Conservation (phyloP, 2,113 vertebrate species). For the Bambusicola thoracicus region DNA sequence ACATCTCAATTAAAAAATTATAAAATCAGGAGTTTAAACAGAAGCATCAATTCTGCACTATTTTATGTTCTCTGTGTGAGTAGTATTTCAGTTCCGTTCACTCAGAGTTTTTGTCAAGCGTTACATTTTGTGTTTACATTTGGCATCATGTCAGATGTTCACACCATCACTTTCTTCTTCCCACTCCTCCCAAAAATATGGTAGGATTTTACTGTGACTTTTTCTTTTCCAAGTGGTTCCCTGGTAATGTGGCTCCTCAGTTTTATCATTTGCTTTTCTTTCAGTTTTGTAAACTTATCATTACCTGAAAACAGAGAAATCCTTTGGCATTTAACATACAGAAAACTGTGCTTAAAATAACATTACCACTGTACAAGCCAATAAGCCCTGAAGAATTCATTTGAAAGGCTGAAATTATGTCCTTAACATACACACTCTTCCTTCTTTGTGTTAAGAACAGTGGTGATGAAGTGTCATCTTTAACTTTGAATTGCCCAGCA, state of each 20-base stretch:
- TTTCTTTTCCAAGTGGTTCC: neutral
- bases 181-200: neutral
- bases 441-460: slow-evolving; percentile 11
- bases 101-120: neutral
- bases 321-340: slow-evolving; percentile 1
- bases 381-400: neutral
- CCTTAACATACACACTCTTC: slow-evolving; percentile 18
- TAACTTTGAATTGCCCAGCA: slow-evolving; percentile 35
- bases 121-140: neutral
- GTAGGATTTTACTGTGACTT: slow-evolving; percentile 1
- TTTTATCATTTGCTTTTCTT: slow-evolving; percentile 26
- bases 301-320: neutral
- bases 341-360: slow-evolving; percentile 42
- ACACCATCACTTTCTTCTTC: neutral
- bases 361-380: neutral
- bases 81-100: neutral
- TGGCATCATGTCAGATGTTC: neutral
- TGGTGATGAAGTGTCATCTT: slow-evolving; percentile 8
- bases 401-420: slow-evolving; percentile 31
- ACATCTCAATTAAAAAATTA: neutral
- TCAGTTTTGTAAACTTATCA: neutral
- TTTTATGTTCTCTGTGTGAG: neutral
- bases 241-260: neutral
- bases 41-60: neutral
- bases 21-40: neutral